Base-by-base conservation (phyloP, 2,797 vertebrate genomes). In the Galagoides demidoff region DNA sequence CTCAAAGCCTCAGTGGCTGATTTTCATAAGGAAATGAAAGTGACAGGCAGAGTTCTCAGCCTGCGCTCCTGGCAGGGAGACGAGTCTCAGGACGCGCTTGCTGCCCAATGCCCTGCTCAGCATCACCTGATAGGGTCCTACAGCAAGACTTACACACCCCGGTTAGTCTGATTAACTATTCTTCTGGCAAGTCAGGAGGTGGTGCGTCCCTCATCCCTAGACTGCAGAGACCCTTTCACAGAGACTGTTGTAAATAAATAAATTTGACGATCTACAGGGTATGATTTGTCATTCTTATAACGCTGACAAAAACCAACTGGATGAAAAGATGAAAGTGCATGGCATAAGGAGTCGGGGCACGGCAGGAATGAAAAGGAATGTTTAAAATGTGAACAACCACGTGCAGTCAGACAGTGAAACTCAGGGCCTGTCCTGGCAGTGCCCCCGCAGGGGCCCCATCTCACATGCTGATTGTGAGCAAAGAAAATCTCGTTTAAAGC, bases 401-500 rank as follows among this genome's bases (percentile, higher is more conserved):
- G 0, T 43, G 66, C 45, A 43, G 45, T 34, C 85, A 45, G 85
- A 52, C 88, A 85, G 25, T 20, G 1, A 29, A 85, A 83, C 11
- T 55, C 9, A 29, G 8, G 87, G 45, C 27, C 82, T 66, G 37
- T 74, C 8, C 82, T 66, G 37, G 71, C 7, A 29, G 20, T 88
- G 71, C 70, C 96, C 77, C 63, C 37, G 3, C 16, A 63, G 59
- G 87, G 59, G 49, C 14, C 9, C 45, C 70, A 73, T 92, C 86
- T 66, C 66, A 85, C 74, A 19, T 9, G 13, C 85, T 97, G 91
- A 96, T 37, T 91, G 86, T 92, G 3, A 96, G 34, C 13, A 31
- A 7, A 95, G 82, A 97, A 97, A 98, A 97, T 92, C 74, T 97
- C 82, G 95, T 97, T 98, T 97, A 96, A 97, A 96, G 77, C 81